phyloP scores from a whole-genome alignment of 2,797 vertebrate species.

The Vespertilio murinus region DNA sequence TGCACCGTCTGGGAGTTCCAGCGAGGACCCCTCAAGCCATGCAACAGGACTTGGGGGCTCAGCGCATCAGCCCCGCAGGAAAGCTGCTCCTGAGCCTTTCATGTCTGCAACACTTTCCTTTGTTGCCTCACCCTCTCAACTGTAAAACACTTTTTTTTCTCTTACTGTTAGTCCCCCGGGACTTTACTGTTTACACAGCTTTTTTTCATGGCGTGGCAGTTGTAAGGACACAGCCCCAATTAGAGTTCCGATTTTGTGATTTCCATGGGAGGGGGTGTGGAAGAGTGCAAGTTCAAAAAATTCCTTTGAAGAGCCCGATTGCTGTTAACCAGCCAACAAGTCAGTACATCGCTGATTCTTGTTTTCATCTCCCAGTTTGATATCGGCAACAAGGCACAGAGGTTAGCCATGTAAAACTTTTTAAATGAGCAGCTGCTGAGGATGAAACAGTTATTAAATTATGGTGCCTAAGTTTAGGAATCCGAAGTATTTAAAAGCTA shows the following conservation, averaged over 20 bases:
- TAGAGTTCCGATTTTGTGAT: conserved; percentile 83
- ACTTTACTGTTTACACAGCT: conserved; percentile 85
- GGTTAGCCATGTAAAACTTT: conserved; percentile 84
- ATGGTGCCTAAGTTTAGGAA: conserved; percentile 77
- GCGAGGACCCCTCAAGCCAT: conserved; percentile 24
- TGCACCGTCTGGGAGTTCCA: conserved; percentile 18
- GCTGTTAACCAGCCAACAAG: conserved; percentile 84
- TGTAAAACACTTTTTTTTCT: conserved; percentile 79
- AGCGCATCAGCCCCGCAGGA: conserved; percentile 76
- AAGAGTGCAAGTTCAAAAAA: conserved; percentile 81
- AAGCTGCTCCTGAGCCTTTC: conserved; percentile 76
- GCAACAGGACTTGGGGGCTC: conserved; percentile 66
- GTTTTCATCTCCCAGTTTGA: conserved; percentile 86
- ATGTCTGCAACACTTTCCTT: conserved; percentile 82
- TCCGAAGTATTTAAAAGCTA: conserved; percentile 81
- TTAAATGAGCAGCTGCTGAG: conserved; percentile 83
- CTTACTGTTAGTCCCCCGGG: conserved; percentile 76
- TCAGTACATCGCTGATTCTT: conserved; percentile 82
- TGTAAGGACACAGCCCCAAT: conserved; percentile 83
- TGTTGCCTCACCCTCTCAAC: conserved; percentile 78
- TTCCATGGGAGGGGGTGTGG: conserved; percentile 60
- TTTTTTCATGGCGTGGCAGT: conserved; percentile 83
- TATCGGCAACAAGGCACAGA: conserved; percentile 79
- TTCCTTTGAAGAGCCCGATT: conserved; percentile 85
- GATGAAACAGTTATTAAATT: conserved; percentile 85